These are phyloP conservation scores for Ethmia dodecea DNA, from an alignment of 2,888 invertebrate genomes.

Conservation along the genomic window DNA sequence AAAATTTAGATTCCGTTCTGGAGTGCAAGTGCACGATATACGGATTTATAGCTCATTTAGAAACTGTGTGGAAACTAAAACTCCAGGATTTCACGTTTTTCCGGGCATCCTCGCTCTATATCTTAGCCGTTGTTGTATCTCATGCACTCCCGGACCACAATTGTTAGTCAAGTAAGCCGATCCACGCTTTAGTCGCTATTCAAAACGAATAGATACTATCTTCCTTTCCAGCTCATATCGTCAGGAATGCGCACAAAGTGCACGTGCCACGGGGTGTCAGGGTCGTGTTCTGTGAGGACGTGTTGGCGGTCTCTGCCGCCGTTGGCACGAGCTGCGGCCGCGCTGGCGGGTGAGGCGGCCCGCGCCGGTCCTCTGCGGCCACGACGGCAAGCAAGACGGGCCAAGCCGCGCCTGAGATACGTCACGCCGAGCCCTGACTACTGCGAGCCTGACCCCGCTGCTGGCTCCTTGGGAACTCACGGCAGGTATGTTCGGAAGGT, in stretches of 20 bases:
- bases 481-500: constrained; percentile 80
- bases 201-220: too few species aligned
- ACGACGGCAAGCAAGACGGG: constrained; percentile 49
- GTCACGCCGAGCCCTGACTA: constrained; percentile 90
- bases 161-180: too few species aligned
- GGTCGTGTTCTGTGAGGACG: constrained; percentile 88
- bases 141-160: too few species aligned
- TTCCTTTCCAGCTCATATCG: constrained; percentile 78
- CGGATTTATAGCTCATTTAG: too few species aligned
- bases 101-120: too few species aligned
- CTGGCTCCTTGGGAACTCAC: constrained; percentile 86
- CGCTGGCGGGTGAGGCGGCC: constrained; percentile 56
- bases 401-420: constrained; percentile 82
- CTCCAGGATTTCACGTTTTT: too few species aligned
- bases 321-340: constrained; percentile 79
- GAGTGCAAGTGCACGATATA: too few species aligned
- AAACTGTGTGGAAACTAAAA: too few species aligned
- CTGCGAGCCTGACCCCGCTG: constrained; percentile 84
- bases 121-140: too few species aligned
- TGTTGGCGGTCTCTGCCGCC: constrained; percentile 87
- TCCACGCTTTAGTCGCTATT: too few species aligned
- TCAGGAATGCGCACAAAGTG: constrained; percentile 79
- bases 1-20: too few species aligned
- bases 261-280: constrained; percentile 91
- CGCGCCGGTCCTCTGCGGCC: constrained; percentile 57